Conservation (phyloP, 2,797 vertebrate species). For the Amblyraja radiata region DNA sequence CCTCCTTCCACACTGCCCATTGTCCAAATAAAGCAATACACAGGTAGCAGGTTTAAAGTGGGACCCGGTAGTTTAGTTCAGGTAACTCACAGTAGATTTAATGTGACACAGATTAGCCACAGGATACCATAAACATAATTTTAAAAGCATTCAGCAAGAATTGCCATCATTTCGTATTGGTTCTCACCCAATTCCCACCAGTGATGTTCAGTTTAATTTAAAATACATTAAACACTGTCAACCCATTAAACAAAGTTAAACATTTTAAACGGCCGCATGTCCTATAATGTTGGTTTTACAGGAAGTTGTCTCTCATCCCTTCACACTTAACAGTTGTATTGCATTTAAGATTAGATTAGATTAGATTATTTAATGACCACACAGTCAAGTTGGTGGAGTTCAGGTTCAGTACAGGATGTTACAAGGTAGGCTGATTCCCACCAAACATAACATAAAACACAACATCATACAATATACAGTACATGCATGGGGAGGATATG, state of each 20-base stretch:
- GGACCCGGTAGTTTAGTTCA: too few species aligned
- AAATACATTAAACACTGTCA: neutral
- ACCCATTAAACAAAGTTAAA: neutral
- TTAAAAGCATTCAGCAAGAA: neutral
- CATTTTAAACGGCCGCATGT: neutral
- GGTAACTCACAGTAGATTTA: neutral
- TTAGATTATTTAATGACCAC: too few species aligned
- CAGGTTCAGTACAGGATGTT: too few species aligned
- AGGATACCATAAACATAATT: neutral
- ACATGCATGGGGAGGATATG: too few species aligned
- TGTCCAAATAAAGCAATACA: slow-evolving; percentile 40
- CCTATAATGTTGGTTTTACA: neutral
- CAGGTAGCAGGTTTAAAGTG: slow-evolving; percentile 38
- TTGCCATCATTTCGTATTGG: neutral
- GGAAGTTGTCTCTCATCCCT: neutral
- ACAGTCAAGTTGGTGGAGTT: too few species aligned
- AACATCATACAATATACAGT: too few species aligned
- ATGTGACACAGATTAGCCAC: neutral
- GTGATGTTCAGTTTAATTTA: neutral
- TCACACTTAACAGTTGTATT: neutral
- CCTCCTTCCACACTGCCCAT: too few species aligned
- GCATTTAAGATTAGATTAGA: too few species aligned
- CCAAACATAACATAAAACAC: too few species aligned
- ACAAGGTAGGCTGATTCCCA: too few species aligned
- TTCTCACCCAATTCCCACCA: neutral